Percentiles rank a stretch among this genome's conserved stretches.
Evolutionary conservation across 2,888 invertebrate species (phyloP).

Genomic region (Microctonus aethiopoides): DNA sequence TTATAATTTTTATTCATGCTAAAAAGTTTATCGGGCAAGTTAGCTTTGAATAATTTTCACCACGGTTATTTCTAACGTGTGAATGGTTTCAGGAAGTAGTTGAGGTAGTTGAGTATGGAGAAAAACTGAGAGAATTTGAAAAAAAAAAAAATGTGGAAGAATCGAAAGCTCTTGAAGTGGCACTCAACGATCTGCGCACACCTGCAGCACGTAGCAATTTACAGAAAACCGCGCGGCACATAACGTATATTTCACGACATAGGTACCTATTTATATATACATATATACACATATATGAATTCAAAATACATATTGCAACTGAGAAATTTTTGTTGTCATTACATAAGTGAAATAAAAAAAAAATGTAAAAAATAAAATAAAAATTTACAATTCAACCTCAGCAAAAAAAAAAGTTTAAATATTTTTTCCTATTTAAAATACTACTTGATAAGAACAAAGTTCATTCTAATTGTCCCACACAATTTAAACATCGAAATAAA

Average conservation of each 20-base stretch:
- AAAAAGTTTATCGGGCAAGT: too few species aligned
- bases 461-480: neutral
- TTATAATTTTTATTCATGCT: too few species aligned
- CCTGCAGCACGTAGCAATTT: conserved; percentile 57
- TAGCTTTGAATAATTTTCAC: too few species aligned
- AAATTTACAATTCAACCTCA: neutral
- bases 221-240: conserved; percentile 56
- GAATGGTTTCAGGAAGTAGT: conserved; percentile 9
- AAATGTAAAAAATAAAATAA: neutral
- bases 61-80: neutral
- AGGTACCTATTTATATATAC: neutral
- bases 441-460: neutral
- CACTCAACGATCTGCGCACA: conserved; percentile 21
- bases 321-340: neutral
- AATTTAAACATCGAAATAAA: neutral
- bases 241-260: conserved; percentile 47
- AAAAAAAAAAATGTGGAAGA: neutral
- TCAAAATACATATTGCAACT: neutral
- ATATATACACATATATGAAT: neutral
- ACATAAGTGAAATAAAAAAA: neutral
- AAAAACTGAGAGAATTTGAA: neutral
- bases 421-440: neutral
- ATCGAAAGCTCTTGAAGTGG: conserved; percentile 25
- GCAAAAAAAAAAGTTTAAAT: neutral
- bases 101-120: neutral